Conservation (phyloP, 2,888 invertebrate genomes). For the Volucella inflata region DNA sequence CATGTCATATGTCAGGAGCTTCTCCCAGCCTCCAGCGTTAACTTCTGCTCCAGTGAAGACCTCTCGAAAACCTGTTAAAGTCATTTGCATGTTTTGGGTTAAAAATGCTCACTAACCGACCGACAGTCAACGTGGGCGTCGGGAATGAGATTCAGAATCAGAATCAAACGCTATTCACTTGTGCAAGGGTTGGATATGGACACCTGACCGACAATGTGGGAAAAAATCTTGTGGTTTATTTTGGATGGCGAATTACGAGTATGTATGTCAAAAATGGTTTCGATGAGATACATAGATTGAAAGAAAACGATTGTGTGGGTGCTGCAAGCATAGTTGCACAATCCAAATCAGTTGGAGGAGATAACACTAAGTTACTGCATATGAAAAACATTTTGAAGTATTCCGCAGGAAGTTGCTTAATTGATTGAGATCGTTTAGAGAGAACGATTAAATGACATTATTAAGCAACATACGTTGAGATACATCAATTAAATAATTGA, state of each 20-base stretch:
- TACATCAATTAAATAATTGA: neutral
- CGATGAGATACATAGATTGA: no score
- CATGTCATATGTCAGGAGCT: constrained; percentile 23
- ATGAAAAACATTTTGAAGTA: no score
- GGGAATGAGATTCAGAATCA: neutral
- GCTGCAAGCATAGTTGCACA: neutral
- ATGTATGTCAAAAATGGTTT: constrained; percentile 24
- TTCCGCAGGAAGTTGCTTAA: constrained; percentile 31
- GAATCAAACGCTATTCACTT: constrained; percentile 35
- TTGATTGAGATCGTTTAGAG: constrained; percentile 22
- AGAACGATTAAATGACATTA: constrained; percentile 2
- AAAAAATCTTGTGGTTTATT: constrained; percentile 7
- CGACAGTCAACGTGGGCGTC: constrained; percentile 8
- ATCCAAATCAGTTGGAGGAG: neutral
- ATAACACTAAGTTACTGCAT: no score
- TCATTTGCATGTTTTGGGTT: constrained; percentile 59
- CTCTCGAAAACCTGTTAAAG: constrained; percentile 69
- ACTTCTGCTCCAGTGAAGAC: constrained; percentile 38
- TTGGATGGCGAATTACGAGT: constrained; percentile 23
- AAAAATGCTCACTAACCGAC: constrained; percentile 15
- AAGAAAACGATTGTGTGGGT: neutral
- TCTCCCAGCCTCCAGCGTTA: constrained; percentile 4
- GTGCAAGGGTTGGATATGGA: constrained; percentile 22
- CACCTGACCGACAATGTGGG: constrained; percentile 45
- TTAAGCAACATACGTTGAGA: neutral